phyloP scores from a whole-genome alignment of 30 jellyfish, hydroid and myxozoan genomes.

The Euphysa ruthae region DNA sequence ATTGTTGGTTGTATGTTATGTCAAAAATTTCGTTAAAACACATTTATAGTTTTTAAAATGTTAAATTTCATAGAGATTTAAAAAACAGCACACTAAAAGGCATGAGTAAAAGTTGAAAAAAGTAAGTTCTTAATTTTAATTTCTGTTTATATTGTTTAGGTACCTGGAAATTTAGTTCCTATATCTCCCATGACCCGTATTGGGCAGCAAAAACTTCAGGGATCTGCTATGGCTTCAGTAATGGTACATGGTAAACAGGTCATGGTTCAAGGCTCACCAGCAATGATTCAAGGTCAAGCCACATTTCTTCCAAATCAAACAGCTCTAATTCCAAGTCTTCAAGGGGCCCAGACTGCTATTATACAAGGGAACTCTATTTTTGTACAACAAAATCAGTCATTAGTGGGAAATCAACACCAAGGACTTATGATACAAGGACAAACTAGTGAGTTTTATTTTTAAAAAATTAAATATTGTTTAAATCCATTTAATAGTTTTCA shows the following conservation, averaged over 20 bases:
- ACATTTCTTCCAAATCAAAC: conserved; percentile 88
- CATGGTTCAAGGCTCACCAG: conserved; percentile 96
- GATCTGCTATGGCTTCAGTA: conserved; percentile 92
- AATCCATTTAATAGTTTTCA: background rate
- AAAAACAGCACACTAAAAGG: too few relatives aligned
- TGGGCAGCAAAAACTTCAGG: conserved; percentile 74
- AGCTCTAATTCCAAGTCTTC: conserved; percentile 82
- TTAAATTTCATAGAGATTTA: too few relatives aligned
- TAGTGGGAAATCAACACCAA: conserved; percentile 79
- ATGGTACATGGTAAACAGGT: conserved; percentile 94
- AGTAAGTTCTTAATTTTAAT: too few relatives aligned
- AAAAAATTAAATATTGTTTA: background rate
- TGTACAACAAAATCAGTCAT: conserved; percentile 90
- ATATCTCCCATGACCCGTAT: conserved; percentile 89
- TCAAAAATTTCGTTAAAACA: too few relatives aligned
- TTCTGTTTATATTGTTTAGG: conserved; percentile 54
- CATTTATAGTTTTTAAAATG: too few relatives aligned
- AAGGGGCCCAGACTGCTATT: conserved; percentile 90
- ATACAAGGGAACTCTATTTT: conserved; percentile 92
- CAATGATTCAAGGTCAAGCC: conserved; percentile 93
- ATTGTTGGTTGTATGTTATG: too few relatives aligned
- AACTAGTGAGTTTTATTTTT: conserved; percentile 4
- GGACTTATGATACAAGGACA: conserved; percentile 91
- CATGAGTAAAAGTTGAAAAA: too few relatives aligned
- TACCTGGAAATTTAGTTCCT: conserved; percentile 89